Evolutionary conservation across 2,888 invertebrate genomes (phyloP), one percentile per base, ranked within the genome.

Genomic region (Helicoverpa assulta): DNA sequence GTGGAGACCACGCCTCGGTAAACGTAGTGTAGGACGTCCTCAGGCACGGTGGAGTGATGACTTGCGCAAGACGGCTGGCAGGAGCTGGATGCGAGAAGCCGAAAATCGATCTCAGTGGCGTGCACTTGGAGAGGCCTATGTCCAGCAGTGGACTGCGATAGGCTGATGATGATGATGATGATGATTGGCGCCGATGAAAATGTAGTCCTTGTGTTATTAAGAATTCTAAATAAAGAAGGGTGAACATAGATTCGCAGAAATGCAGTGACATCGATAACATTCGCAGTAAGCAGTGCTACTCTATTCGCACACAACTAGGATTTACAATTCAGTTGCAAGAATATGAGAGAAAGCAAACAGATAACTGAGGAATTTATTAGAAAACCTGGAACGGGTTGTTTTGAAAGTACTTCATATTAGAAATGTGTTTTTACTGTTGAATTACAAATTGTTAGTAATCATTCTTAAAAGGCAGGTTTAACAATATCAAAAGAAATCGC

Each of bases 311-410:
- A 63, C 29, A 62, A 50, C 21, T 63, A 77, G 37, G 52, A 59
- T 63, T 63, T 57, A 67, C 59, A 67, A 67, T 70, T 52, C 40
- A 71, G 59, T 78, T 58, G 63, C 67, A 64, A 65, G 69, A 67
- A 80, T 76, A 60, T 78, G 67, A 64, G 63, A 66, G 65, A 67
- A 78, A 66, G 65, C 54, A 66, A 73, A 73, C 65, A 78, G 74
- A 76, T 76, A 78, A 73, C 55, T 66, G 19, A 74, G 70, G 55
- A 70, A 70, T 76, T 78, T 55, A 70, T 66, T 53, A 77, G 70
- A 73, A 74, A 74, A 70, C 59, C 70, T 62, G 69, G 55, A 69
- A 62, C 50, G 55, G 78, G 62, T 26, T 74, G 65, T 77, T 78
- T 70, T 70, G 65, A 76, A 57, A 73, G 70, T 65, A 73, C 70